Conservation (phyloP, 2,888 invertebrate species). For the Cheilosia scutellata region DNA sequence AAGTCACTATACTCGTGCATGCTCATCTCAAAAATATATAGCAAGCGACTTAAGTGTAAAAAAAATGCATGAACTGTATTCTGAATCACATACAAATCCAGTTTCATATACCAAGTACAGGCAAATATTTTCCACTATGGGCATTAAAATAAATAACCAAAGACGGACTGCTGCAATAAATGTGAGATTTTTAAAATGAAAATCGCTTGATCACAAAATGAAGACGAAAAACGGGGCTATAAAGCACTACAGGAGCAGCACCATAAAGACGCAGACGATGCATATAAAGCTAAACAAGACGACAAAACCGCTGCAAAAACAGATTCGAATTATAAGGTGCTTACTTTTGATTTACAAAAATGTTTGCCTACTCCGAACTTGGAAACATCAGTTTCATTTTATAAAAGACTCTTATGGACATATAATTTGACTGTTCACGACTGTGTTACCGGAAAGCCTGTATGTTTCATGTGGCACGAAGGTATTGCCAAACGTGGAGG, state of each 20-base stretch:
- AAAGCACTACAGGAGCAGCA: slow-evolving; percentile 39
- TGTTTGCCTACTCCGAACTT: slow-evolving; percentile 62
- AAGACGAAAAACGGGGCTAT: background rate
- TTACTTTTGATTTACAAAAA: slow-evolving; percentile 50
- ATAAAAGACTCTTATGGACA: too few relatives aligned
- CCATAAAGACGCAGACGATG: too few relatives aligned
- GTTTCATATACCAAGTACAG: slow-evolving; percentile 7
- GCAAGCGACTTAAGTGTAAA: slow-evolving; percentile 30
- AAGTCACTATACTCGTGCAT: slow-evolving; percentile 35
- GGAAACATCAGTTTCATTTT: slow-evolving; percentile 78
- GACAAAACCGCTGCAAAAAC: slow-evolving; percentile 25
- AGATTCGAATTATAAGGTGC: slow-evolving; percentile 25
- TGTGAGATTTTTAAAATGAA: slow-evolving; percentile 33
- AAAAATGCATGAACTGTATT: slow-evolving; percentile 41
- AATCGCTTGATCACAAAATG: background rate
- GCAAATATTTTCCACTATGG: slow-evolving; percentile 32
- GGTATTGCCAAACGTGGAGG: slow-evolving; percentile 76
- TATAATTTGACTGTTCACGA: too few relatives aligned
- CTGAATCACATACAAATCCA: slow-evolving; percentile 28
- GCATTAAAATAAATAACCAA: slow-evolving; percentile 14
- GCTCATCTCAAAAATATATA: slow-evolving; percentile 35
- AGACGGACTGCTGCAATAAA: too few relatives aligned
- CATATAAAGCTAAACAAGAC: slow-evolving; percentile 21
- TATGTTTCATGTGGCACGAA: slow-evolving; percentile 79
- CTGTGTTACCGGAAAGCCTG: too few relatives aligned